These are phyloP conservation scores for Glyptemys insculpta DNA, from an alignment of 2,797 vertebrate species.

Conservation along the genomic window DNA sequence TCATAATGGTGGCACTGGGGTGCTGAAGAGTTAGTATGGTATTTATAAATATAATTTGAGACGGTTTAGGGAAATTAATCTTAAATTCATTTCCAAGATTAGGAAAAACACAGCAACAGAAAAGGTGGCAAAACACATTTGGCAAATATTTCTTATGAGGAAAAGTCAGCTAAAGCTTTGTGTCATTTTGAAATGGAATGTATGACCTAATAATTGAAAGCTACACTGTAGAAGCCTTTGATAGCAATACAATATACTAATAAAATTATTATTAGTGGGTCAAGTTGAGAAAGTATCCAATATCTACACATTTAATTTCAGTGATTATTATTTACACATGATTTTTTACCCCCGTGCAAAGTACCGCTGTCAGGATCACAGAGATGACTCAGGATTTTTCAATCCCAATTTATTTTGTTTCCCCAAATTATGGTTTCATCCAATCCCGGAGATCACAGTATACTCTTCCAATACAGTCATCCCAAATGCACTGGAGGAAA, in stretches of 20 bases:
- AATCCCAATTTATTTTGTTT: conserved; percentile 54
- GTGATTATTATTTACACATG: conserved; percentile 73
- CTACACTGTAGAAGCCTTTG: conserved; percentile 28
- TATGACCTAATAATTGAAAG: conserved; percentile 50
- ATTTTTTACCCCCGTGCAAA: conserved; percentile 62
- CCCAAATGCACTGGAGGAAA: conserved; percentile 59
- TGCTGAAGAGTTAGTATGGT: not conserved
- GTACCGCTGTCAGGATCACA: conserved; percentile 66
- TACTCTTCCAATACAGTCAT: conserved; percentile 12
- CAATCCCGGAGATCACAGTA: conserved; percentile 45
- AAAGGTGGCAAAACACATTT: not conserved
- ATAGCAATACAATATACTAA: conserved; percentile 45
- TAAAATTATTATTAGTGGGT: conserved; percentile 67
- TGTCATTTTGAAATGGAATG: conserved; percentile 51
- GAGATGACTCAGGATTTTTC: conserved; percentile 50
- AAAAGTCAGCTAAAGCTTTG: not conserved
- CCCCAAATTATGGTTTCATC: conserved; percentile 66
- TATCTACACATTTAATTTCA: conserved; percentile 61
- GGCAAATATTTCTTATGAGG: conserved; percentile 2
- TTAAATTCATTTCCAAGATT: not conserved
- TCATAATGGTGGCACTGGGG: not conserved
- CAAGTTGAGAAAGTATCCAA: conserved; percentile 45
- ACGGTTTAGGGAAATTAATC: not conserved
- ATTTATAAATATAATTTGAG: not conserved
- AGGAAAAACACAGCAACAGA: not conserved